Evolutionary conservation across 2,888 invertebrate species (phyloP).

Genomic region (Lepidocyrtinus sp.): DNA sequence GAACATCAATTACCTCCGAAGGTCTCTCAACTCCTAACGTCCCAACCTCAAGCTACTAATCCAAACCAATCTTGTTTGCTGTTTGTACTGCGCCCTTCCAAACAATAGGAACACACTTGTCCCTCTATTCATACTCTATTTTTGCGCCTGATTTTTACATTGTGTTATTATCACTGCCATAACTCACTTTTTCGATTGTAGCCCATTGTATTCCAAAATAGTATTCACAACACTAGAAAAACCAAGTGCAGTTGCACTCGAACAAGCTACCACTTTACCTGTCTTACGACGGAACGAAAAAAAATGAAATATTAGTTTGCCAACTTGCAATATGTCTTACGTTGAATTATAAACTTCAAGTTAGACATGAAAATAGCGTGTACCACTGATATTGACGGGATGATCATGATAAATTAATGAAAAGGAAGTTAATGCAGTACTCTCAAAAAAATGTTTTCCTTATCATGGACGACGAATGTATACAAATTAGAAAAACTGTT

Average conservation of each 20-base stretch:
- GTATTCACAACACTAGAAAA: neutral
- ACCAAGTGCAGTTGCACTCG: neutral
- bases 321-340: neutral
- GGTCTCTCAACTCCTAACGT: slow-evolving; percentile 4
- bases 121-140: neutral
- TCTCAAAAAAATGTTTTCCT: neutral
- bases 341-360: neutral
- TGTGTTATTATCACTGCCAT: slow-evolving; percentile 1
- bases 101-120: neutral
- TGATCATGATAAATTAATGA: slow-evolving; percentile 36
- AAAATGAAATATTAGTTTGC: neutral
- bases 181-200: neutral
- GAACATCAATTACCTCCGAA: slow-evolving; percentile 42
- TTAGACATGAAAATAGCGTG: neutral
- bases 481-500: neutral
- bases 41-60: neutral
- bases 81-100: neutral
- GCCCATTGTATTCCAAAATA: neutral
- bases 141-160: neutral
- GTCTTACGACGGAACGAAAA: neutral
- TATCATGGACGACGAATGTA: neutral
- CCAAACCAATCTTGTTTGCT: neutral
- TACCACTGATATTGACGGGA: neutral
- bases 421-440: slow-evolving; percentile 38
- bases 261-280: neutral